A percentile compares a stretch with the other conserved stretches of the same genome.
phyloP scores from a whole-genome alignment of 2,113 vertebrate species.

The Planiliza haematocheilus region DNA sequence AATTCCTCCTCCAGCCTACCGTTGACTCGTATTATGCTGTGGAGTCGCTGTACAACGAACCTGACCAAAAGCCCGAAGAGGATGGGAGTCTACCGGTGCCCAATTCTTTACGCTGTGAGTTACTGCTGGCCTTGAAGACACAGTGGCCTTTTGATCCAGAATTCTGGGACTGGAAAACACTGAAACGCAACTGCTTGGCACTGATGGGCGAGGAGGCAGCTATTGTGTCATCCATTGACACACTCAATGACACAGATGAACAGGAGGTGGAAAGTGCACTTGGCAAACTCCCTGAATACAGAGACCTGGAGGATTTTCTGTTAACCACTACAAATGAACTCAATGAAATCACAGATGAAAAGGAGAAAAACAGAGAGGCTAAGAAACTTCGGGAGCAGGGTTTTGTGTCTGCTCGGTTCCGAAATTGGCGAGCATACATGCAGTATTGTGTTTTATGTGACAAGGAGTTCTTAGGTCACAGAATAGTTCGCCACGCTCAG shows the following conservation, averaged over 20 bases:
- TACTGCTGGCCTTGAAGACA: slow-evolving; percentile 98
- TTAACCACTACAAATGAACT: slow-evolving; percentile 89
- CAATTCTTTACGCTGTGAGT: slow-evolving; percentile 97
- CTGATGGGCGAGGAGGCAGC: slow-evolving; percentile 99
- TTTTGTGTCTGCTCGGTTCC: slow-evolving; percentile 96
- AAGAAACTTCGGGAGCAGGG: slow-evolving; percentile 95
- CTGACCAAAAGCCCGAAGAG: slow-evolving; percentile 98
- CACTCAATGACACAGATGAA: slow-evolving; percentile 94
- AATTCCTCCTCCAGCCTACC: slow-evolving; percentile 97
- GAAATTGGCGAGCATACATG: slow-evolving; percentile 99
- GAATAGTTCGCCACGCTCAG: slow-evolving; percentile 97
- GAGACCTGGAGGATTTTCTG: slow-evolving; percentile 88
- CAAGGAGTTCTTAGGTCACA: slow-evolving; percentile 97
- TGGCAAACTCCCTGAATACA: slow-evolving; percentile 86
- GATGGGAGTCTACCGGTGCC: slow-evolving; percentile 96
- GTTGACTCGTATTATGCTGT: slow-evolving; percentile 98
- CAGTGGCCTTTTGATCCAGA: slow-evolving; percentile 99
- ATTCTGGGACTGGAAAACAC: slow-evolving; percentile 99
- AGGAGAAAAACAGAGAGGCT: slow-evolving; percentile 94
- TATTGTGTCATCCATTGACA: slow-evolving; percentile 97
- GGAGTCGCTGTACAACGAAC: slow-evolving; percentile 98
- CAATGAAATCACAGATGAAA: slow-evolving; percentile 88
- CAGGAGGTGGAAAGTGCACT: slow-evolving; percentile 84
- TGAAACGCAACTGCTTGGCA: slow-evolving; percentile 96
- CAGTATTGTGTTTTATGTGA: slow-evolving; percentile 99